Evolutionary conservation across 2,888 invertebrate species (phyloP), one percentile per base, ranked within the genome.

Genomic region (Octodonta nipae): DNA sequence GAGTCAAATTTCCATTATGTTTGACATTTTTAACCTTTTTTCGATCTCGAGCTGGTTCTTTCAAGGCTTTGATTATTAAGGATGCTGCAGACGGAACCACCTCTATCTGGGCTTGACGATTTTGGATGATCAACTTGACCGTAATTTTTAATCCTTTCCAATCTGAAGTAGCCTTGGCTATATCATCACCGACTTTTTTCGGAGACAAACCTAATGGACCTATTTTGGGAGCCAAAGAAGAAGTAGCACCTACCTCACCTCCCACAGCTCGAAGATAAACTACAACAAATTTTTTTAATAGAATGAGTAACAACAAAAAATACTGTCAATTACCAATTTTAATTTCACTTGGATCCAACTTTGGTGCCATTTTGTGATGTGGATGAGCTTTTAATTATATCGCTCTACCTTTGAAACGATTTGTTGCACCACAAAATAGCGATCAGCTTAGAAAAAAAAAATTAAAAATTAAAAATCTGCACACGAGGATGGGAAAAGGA

Each of bases 131-230:
- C 17, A 17, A 17, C 7, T 17, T n/a, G n/a, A n/a, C n/a, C n/a
- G n/a, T n/a, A n/a, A n/a, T n/a, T n/a, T n/a, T n/a, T n/a, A n/a
- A n/a, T n/a, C n/a, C n/a, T n/a, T n/a, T n/a, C n/a, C n/a, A n/a
- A n/a, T n/a, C n/a, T n/a, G n/a, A n/a, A n/a, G n/a, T n/a, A n/a
- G n/a, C n/a, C n/a, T n/a, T n/a, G n/a, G n/a, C n/a, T n/a, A 98
- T 98, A 63, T 98, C 96, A 67, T 98, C 98, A 70, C 96, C 96
- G 55, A 98, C 85, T 75, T 98, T 98, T 66, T 98, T 98, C 35
- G 96, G 96, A 24, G 95, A 95, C 75, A 98, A 71, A 76, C 98
- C 98, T 40, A 98, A 75, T 16, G 98, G 98, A 78, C 98, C 98
- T 55, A 98, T 95, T 73, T 98, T 98, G 26, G 96, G 98, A 47